A percentile compares a stretch with the other conserved stretches of the same genome.
These are phyloP conservation scores for Eristalis tenax DNA, from an alignment of 2,888 invertebrate species.

Conservation along the genomic window DNA sequence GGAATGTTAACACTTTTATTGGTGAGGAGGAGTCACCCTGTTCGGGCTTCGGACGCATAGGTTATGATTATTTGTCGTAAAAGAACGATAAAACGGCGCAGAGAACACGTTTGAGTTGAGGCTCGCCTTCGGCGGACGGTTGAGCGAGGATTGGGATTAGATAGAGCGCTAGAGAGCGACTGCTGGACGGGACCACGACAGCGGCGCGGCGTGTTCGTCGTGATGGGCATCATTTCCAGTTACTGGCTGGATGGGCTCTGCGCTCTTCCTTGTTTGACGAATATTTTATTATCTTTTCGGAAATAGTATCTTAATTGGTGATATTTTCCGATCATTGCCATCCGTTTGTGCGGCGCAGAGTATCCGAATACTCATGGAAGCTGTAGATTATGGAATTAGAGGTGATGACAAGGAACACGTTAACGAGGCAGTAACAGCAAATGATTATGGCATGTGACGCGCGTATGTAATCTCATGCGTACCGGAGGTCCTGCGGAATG, in stretches of 20 bases:
- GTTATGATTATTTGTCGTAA: slow-evolving; percentile 12
- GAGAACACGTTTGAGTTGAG: neutral
- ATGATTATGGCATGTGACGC: neutral
- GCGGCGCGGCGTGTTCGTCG: too few species aligned
- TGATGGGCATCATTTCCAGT: neutral
- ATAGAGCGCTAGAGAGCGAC: neutral
- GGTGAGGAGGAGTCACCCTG: slow-evolving; percentile 1
- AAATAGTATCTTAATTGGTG: neutral
- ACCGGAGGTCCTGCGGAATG: neutral
- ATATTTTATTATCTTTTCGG: neutral
- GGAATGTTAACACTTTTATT: slow-evolving; percentile 52
- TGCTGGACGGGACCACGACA: neutral
- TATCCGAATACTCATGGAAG: neutral
- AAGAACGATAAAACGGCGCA: slow-evolving; percentile 4
- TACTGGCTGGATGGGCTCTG: neutral
- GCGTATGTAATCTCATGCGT: neutral
- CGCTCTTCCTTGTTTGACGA: neutral
- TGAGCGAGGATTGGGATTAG: neutral
- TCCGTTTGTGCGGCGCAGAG: neutral
- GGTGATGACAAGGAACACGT: neutral
- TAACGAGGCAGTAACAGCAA: neutral
- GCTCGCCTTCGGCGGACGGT: neutral
- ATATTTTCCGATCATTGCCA: neutral
- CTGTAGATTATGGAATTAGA: neutral
- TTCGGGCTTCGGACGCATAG: neutral